Evolutionary conservation across 2,113 vertebrate genomes (phyloP).

Genomic region (Oenanthe melanoleuca): DNA sequence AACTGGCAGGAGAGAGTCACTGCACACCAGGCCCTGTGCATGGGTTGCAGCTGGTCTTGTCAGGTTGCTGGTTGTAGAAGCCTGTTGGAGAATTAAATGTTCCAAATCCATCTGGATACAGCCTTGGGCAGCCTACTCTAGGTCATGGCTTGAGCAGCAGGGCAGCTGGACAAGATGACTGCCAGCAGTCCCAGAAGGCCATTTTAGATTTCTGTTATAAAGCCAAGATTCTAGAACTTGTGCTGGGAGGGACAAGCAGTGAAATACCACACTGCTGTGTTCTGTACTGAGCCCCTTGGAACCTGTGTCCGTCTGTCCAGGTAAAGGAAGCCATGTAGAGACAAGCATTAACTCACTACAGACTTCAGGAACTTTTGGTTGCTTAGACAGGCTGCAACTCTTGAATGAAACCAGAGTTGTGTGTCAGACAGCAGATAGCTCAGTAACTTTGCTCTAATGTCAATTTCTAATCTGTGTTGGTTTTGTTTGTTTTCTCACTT

Average conservation of each 20-base stretch:
- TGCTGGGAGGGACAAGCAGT: background rate
- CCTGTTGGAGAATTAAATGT: background rate
- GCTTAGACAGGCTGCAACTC: background rate
- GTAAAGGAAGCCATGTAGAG: background rate
- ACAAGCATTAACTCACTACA: too few relatives aligned
- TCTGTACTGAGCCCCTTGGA: background rate
- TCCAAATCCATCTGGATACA: accelerated
- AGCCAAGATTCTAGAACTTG: background rate
- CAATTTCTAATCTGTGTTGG: background rate
- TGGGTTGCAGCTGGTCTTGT: background rate
- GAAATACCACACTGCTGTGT: too few relatives aligned
- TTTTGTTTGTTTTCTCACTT: background rate
- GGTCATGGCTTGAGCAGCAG: background rate
- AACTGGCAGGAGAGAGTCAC: background rate
- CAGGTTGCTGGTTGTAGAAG: background rate
- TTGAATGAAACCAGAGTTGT: accelerated
- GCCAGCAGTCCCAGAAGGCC: background rate
- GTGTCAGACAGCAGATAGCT: background rate
- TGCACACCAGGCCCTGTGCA: too few relatives aligned
- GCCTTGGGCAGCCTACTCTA: background rate
- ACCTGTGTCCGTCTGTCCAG: background rate
- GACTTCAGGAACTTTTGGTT: background rate
- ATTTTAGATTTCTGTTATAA: background rate
- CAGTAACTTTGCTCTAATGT: background rate
- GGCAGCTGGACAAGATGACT: too few relatives aligned